phyloP scores from a whole-genome alignment of 2,797 vertebrate genomes.

The Arremon brunneinucha region DNA sequence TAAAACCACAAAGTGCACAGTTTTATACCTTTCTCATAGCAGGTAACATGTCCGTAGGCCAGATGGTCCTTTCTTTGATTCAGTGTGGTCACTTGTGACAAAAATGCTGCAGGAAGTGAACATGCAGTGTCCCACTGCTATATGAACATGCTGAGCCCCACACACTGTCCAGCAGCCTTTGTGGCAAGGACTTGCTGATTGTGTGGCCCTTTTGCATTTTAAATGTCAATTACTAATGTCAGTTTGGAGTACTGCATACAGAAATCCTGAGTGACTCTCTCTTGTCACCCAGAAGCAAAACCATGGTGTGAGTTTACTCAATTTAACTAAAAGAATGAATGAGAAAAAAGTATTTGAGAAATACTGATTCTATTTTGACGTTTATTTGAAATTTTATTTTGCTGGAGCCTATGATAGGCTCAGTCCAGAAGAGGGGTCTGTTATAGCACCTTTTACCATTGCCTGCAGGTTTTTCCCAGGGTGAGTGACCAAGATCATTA shows the following conservation, averaged over 20 bases:
- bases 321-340: background rate
- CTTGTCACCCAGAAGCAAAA: background rate
- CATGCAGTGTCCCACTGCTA: accelerated
- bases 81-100: background rate
- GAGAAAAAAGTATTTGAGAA: background rate
- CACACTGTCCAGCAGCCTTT: background rate
- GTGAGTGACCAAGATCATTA: background rate
- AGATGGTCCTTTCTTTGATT: background rate
- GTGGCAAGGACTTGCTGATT: background rate
- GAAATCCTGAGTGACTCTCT: background rate
- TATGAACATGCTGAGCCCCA: accelerated
- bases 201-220: background rate
- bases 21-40: background rate
- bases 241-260: background rate
- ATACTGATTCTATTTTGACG: background rate
- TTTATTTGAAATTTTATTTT: background rate
- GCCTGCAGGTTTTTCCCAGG: background rate
- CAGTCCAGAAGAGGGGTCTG: background rate
- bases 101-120: background rate
- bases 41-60: accelerated
- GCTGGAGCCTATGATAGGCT: background rate
- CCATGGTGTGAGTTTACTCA: background rate
- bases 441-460: background rate
- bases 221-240: background rate
- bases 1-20: background rate